phyloP scores from a whole-genome alignment of 2,113 vertebrate genomes.

The Butorides virescens region DNA sequence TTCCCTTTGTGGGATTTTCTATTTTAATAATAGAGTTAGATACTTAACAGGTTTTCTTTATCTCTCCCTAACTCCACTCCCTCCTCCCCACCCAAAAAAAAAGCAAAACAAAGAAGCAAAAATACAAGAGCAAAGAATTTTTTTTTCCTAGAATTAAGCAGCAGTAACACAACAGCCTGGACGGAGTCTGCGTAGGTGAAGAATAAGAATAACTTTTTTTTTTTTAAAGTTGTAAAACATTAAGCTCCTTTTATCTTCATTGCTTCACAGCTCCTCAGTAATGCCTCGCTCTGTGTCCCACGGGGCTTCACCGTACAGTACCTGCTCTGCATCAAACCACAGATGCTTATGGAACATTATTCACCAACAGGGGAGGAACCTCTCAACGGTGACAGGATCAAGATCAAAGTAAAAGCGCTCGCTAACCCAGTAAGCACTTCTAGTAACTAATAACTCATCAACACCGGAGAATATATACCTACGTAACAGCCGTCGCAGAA shows the following conservation, averaged over 20 bases:
- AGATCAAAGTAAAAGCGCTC: background rate
- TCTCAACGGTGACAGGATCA: background rate
- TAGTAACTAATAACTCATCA: background rate
- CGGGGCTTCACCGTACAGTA: background rate
- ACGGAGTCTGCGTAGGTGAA: background rate
- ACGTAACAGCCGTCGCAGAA: background rate
- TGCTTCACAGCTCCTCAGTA: background rate
- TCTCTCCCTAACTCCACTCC: background rate
- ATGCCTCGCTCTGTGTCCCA: rapidly evolving
- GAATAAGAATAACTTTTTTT: background rate
- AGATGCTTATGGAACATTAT: background rate
- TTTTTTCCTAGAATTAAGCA: background rate
- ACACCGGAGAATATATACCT: background rate
- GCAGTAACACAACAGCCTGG: background rate
- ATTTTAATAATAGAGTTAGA: background rate
- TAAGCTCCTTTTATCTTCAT: background rate
- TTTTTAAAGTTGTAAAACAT: background rate
- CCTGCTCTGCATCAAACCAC: background rate
- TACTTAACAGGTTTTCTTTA: background rate
- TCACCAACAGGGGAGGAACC: background rate
- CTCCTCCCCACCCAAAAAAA: background rate
- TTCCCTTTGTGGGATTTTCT: background rate
- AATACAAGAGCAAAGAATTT: background rate
- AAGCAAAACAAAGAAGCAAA: background rate
- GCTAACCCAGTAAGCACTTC: background rate